Percentiles rank a stretch among this genome's conserved stretches.
These are phyloP conservation scores for Phragmatobia fuliginosa DNA, from an alignment of 2,888 invertebrate species.

Conservation along the genomic window DNA sequence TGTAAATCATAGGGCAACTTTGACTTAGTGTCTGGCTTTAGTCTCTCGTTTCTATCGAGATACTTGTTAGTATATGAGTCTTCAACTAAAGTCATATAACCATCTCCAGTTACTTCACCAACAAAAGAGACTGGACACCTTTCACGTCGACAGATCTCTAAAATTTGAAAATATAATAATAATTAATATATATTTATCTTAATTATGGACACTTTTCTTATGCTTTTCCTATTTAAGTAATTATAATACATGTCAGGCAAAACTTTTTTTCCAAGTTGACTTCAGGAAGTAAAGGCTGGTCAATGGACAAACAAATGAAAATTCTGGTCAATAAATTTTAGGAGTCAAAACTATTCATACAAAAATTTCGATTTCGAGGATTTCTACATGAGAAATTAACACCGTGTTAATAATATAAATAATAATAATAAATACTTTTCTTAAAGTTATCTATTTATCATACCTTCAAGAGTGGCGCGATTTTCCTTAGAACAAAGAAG, in stretches of 20 bases:
- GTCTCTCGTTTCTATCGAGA: conserved; percentile 69
- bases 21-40: conserved; percentile 69
- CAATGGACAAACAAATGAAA: too few species aligned
- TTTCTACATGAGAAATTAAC: too few species aligned
- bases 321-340: too few species aligned
- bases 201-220: background rate
- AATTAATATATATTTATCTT: background rate
- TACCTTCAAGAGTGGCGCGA: conserved; percentile 87
- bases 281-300: too few species aligned
- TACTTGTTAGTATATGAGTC: conserved; percentile 81
- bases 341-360: too few species aligned
- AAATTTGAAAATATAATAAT: conserved; percentile 16
- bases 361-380: too few species aligned
- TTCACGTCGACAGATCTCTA: conserved; percentile 93
- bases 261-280: too few species aligned
- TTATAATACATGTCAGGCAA: too few species aligned
- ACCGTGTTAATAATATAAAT: too few species aligned
- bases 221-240: too few species aligned
- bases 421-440: too few species aligned
- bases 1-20: conserved; percentile 95
- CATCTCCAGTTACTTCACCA: conserved; percentile 95
- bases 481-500: conserved; percentile 91
- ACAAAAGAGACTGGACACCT: conserved; percentile 97
- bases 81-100: conserved; percentile 91
- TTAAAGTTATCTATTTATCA: background rate